A percentile compares a stretch with the other conserved stretches of the same genome.
Conservation (phyloP, 2,888 invertebrate species). For the Andrena praecox region DNA sequence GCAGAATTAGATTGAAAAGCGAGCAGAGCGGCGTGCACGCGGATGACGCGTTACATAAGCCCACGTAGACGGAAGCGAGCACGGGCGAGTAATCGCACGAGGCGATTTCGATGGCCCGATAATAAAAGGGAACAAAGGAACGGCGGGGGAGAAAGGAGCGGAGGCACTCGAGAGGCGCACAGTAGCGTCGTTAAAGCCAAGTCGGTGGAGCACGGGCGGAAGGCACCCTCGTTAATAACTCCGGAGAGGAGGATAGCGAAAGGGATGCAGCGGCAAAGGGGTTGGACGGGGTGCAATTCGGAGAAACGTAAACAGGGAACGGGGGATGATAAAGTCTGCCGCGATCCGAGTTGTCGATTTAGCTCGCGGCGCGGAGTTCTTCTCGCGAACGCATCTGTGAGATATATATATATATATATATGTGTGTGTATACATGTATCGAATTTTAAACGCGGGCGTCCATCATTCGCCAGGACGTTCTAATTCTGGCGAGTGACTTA, state of each 20-base stretch:
- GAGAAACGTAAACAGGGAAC: constrained; percentile 4
- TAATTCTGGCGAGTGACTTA: constrained; percentile 81
- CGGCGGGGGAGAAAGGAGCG: constrained; percentile 32
- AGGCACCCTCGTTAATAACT: constrained; percentile 56
- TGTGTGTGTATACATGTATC: background rate
- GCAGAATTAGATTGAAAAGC: constrained; percentile 59
- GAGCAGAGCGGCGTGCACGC: constrained; percentile 46
- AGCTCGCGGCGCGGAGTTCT: background rate
- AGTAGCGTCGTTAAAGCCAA: constrained; percentile 54
- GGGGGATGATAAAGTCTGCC: background rate
- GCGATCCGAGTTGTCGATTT: background rate
- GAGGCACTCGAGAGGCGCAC: constrained; percentile 56
- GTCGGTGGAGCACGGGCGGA: constrained; percentile 19
- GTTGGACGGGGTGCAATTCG: background rate
- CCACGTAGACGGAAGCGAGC: constrained; percentile 47
- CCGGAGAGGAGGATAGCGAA: background rate
- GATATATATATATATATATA: background rate
- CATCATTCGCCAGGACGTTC: constrained; percentile 70
- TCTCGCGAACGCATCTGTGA: background rate
- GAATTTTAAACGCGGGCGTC: constrained; percentile 55
- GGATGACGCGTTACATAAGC: constrained; percentile 61
- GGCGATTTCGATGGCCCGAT: constrained; percentile 62
- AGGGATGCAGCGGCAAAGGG: background rate
- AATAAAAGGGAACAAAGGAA: constrained; percentile 56
- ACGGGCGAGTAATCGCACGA: constrained; percentile 52